Conservation (phyloP, 2,113 vertebrate species). For the Corydoras sp. region DNA sequence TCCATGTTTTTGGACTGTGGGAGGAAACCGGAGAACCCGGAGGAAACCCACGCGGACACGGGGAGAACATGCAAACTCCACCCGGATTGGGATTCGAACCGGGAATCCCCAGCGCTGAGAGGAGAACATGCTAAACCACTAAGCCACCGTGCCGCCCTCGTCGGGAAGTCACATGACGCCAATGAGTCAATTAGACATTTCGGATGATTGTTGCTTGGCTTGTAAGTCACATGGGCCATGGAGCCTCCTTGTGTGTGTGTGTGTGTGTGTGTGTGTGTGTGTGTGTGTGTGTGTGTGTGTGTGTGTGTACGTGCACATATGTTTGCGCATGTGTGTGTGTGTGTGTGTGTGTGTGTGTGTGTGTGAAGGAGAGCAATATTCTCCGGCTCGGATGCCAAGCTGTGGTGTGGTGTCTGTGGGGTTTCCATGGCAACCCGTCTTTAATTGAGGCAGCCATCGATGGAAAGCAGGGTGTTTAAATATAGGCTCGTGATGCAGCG, state of each 20-base stretch:
- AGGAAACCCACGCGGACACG: no score
- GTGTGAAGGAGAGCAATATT: slow-evolving; percentile 29
- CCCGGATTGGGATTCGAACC: neutral
- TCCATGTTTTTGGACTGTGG: no score
- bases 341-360: neutral
- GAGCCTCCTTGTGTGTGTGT: neutral
- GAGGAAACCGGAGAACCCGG: no score
- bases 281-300: neutral
- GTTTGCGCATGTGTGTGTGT: neutral
- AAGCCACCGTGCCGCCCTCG: neutral
- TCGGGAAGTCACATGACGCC: slow-evolving; percentile 9
- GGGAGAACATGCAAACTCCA: no score
- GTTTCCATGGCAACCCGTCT: slow-evolving; percentile 53
- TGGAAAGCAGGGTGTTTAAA: slow-evolving; percentile 36
- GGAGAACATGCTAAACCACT: no score
- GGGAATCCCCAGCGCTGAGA: neutral
- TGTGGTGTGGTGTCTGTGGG: slow-evolving; percentile 41
- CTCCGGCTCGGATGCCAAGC: slow-evolving; percentile 23
- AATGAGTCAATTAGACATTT: slow-evolving; percentile 42
- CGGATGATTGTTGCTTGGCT: slow-evolving; percentile 33
- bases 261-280: slow-evolving; percentile 8
- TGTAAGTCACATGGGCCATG: slow-evolving; percentile 23
- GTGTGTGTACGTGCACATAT: slow-evolving; percentile 1
- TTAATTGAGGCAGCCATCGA: slow-evolving; percentile 50
- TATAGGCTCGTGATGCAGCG: slow-evolving; percentile 41